Percentiles rank a stretch among this genome's conserved stretches.
These are phyloP conservation scores for Saguinus imperator DNA, from an alignment of 2,113 vertebrate genomes.

Conservation along the genomic window DNA sequence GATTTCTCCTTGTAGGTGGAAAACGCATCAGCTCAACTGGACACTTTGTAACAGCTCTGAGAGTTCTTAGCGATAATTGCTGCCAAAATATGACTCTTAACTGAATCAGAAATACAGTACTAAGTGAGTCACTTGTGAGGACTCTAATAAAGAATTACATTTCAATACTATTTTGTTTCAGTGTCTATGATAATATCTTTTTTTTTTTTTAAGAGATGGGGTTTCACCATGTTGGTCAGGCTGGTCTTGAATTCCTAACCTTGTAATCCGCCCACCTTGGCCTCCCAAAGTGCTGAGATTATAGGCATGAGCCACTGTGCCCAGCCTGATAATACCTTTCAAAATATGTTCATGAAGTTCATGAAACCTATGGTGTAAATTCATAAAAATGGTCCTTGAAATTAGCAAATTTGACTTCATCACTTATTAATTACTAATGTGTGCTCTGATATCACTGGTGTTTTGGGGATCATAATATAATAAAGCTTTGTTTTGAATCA, in stretches of 20 bases:
- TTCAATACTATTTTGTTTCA: background rate
- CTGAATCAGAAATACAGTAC: background rate
- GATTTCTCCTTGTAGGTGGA: background rate
- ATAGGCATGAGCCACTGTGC: no score
- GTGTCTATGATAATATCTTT: slow-evolving; percentile 1
- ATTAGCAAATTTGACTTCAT: background rate
- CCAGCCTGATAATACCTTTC: background rate
- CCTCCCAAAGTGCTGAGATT: no score
- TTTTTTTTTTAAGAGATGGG: no score
- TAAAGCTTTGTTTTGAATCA: background rate
- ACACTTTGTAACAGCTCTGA: background rate
- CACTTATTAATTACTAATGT: background rate
- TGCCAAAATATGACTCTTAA: background rate
- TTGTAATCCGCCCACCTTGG: no score
- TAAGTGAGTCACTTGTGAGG: background rate
- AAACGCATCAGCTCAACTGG: background rate
- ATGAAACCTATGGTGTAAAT: background rate
- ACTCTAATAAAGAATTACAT: background rate
- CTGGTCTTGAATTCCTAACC: no score
- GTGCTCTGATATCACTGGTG: background rate
- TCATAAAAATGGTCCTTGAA: background rate
- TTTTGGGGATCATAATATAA: background rate
- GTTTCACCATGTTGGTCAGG: no score
- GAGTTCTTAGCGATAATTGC: background rate
- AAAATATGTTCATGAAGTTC: background rate